Evolutionary conservation across 2,888 invertebrate genomes (phyloP).

Genomic region (Drosophila infuscata): DNA sequence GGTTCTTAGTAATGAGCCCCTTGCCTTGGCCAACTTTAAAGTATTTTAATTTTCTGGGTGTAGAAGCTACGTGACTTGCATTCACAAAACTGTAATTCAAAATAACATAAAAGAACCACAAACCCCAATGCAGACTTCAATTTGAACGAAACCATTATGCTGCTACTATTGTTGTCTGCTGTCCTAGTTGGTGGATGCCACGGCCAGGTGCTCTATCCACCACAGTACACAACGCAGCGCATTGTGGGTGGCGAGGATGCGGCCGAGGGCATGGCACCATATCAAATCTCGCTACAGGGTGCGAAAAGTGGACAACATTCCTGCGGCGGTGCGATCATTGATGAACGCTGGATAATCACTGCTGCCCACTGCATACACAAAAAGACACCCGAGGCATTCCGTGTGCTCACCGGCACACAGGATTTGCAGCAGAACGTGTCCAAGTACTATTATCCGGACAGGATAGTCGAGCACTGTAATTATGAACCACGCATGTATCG

Average conservation of each 20-base stretch:
- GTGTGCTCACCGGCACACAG: conserved; percentile 81
- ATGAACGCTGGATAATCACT: conserved; percentile 80
- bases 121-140: conserved; percentile 23
- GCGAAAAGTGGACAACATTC: conserved; percentile 69
- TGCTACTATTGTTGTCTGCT: conserved; percentile 23
- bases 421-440: conserved; percentile 69
- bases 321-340: conserved; percentile 84
- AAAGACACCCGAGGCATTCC: conserved; percentile 55
- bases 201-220: conserved; percentile 68
- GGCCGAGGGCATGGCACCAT: conserved; percentile 79
- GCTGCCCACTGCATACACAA: conserved; percentile 83
- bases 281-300: conserved; percentile 83
- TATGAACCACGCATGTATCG: conserved; percentile 77
- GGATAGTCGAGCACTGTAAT: conserved; percentile 76
- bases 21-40: neutral
- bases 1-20: neutral
- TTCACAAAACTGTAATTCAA: neutral
- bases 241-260: conserved; percentile 83
- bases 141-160: conserved; percentile 30
- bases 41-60: neutral
- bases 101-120: conserved; percentile 39
- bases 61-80: conserved; percentile 26
- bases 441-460: conserved; percentile 73
- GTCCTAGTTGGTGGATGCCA: neutral
- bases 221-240: conserved; percentile 68